A percentile compares a stretch with the other conserved stretches of the same genome.
These are phyloP conservation scores for Schizaphis graminum DNA, from an alignment of 2,888 invertebrate species.

Conservation along the genomic window DNA sequence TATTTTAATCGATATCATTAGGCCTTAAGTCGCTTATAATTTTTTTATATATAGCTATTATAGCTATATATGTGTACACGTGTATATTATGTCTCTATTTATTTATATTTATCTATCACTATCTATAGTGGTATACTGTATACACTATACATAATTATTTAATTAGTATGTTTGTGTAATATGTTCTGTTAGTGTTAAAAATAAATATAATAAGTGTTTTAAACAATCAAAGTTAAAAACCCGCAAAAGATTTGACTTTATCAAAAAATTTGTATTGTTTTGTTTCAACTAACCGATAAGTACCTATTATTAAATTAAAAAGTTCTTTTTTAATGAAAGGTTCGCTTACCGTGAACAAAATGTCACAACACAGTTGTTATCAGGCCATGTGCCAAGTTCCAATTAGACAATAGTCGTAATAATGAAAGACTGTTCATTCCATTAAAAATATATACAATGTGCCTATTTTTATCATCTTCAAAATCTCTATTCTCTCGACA, in stretches of 20 bases:
- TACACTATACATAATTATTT: not conserved
- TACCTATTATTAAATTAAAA: conserved; percentile 21
- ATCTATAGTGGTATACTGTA: too few relatives aligned
- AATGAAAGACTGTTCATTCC: conserved; percentile 49
- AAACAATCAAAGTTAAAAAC: not conserved
- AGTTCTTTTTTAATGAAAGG: conserved; percentile 37
- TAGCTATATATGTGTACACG: not conserved
- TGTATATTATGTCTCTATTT: too few relatives aligned
- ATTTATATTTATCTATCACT: too few relatives aligned
- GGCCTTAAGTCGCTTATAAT: not conserved
- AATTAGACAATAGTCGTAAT: conserved; percentile 56
- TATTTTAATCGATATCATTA: not conserved
- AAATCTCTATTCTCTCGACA: conserved; percentile 28
- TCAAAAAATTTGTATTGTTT: conserved; percentile 24
- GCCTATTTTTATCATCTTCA: conserved; percentile 50
- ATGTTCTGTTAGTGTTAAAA: not conserved
- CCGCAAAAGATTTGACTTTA: not conserved
- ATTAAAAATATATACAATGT: conserved; percentile 45
- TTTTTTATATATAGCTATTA: not conserved
- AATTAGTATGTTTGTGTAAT: not conserved
- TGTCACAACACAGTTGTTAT: conserved; percentile 34
- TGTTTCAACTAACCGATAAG: conserved; percentile 43
- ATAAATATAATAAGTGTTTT: not conserved
- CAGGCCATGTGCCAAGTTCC: conserved; percentile 56
- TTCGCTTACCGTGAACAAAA: conserved; percentile 54